Evolutionary conservation across 2,113 vertebrate species (phyloP), one percentile per base, ranked within the genome.

Genomic region (Hipposideros armiger): DNA sequence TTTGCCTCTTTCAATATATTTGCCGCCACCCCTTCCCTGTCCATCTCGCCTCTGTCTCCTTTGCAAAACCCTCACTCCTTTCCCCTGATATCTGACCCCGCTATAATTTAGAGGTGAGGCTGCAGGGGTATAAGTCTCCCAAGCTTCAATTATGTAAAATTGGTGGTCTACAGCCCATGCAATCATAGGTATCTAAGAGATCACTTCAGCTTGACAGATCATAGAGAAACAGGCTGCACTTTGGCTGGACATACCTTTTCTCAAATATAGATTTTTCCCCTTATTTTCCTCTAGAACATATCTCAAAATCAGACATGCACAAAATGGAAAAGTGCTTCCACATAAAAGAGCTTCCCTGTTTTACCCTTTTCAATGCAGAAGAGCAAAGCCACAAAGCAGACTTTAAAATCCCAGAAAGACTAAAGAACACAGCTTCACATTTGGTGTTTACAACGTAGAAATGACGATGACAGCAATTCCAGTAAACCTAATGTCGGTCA

Each of bases 401-500:
- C n/a, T 72, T 82, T 45, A 70, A 87, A 76, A 56, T 80, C 32
- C 50, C 7, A 28, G 30, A 52, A 88, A 90, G 74, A 58, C 47
- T 52, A 47, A 82, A 74, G 58, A 67, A 74, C 52, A 87, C 17
- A 30, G 70, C 40, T n/a, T 95, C 88, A 66, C 78, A 72, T 24
- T 80, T 45, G 73, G 73, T 87, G 67, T 96, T 96, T 96, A 94
- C 84, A 80, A 54, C 0, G 0, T 26, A 86, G 92, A 89, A 95
- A 94, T 8, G 36, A 87, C 13, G 0, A 45, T 14, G 82, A 95
- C 77, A 47, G 88, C 74, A 66, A 19, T 94, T 86, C 91, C 95
- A 87, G 82, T 95, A 93, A 97, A 94, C 81, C 64, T 92, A 96
- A 96, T 81, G 88, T 77, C 77, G 74, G 94, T 66, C 88, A 77